A percentile compares a stretch with the other conserved stretches of the same genome.
Evolutionary conservation across 2,888 invertebrate species (phyloP).

Genomic region (Thalpophila matura): DNA sequence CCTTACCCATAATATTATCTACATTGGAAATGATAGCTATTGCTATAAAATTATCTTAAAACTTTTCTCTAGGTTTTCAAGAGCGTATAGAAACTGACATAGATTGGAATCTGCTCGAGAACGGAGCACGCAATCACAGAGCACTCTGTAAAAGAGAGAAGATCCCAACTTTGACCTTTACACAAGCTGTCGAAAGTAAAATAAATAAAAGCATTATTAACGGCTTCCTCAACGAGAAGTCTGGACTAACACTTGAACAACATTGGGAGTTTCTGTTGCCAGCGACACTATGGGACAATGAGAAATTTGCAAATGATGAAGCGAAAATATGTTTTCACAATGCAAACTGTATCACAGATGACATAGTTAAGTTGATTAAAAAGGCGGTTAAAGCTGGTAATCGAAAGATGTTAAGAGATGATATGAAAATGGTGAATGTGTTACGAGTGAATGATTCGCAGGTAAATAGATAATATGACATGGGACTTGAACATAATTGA

Average conservation of each 20-base stretch:
- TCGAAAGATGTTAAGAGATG: constrained; percentile 70
- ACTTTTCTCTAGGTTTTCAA: constrained; percentile 74
- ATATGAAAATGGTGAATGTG: constrained; percentile 72
- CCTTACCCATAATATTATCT: no score
- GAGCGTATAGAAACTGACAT: constrained; percentile 80
- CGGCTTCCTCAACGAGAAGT: constrained; percentile 76
- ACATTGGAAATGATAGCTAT: no score
- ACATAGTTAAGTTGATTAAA: constrained; percentile 75
- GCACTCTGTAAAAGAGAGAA: constrained; percentile 69
- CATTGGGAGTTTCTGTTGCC: constrained; percentile 81
- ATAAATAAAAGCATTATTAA: constrained; percentile 76
- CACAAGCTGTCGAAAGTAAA: constrained; percentile 77
- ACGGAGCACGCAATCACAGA: constrained; percentile 75
- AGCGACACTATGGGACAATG: constrained; percentile 80
- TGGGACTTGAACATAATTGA: no score
- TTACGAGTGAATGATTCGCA: constrained; percentile 78
- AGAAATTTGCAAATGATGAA: constrained; percentile 79
- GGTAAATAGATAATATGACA: no score
- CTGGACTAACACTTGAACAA: constrained; percentile 74
- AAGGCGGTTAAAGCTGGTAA: constrained; percentile 72
- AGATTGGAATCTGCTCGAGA: constrained; percentile 78
- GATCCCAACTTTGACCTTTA: constrained; percentile 70
- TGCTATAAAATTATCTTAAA: neutral
- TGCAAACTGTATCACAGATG: constrained; percentile 78
- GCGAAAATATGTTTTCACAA: constrained; percentile 78